These are phyloP conservation scores for Mastomys natalensis DNA, from an alignment of 2,113 vertebrate species.

Conservation along the genomic window DNA sequence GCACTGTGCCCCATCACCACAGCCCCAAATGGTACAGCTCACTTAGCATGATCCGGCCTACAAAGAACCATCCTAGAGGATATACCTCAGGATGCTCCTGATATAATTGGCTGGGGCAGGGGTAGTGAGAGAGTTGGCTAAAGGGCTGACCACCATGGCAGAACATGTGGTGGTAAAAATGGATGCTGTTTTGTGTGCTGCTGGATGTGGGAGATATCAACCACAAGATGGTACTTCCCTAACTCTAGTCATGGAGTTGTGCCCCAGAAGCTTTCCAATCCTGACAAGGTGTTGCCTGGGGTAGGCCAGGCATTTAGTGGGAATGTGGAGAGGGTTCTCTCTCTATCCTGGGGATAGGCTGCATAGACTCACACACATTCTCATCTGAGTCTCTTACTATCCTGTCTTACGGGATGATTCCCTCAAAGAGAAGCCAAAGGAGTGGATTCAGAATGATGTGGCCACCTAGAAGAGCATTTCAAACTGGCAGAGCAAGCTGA, in stretches of 20 bases:
- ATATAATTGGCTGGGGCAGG: too few relatives aligned
- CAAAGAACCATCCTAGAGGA: neutral
- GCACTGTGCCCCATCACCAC: neutral
- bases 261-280: too few relatives aligned
- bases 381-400: neutral
- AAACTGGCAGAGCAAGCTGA: neutral
- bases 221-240: neutral
- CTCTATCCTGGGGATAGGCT: neutral
- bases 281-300: neutral
- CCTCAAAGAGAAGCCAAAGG: neutral
- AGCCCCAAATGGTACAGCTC: too few relatives aligned
- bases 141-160: neutral
- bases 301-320: neutral
- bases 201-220: neutral
- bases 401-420: neutral
- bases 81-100: neutral
- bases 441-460: fast-evolving
- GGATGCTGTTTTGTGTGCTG: neutral
- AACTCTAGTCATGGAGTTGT: fast-evolving
- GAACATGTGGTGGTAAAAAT: neutral
- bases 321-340: neutral
- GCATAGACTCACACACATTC: neutral
- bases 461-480: neutral
- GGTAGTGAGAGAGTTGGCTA: neutral
- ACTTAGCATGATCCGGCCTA: neutral